These are phyloP conservation scores for Antheraea mylitta DNA, from an alignment of 1,140 invertebrate genomes.

Conservation along the genomic window DNA sequence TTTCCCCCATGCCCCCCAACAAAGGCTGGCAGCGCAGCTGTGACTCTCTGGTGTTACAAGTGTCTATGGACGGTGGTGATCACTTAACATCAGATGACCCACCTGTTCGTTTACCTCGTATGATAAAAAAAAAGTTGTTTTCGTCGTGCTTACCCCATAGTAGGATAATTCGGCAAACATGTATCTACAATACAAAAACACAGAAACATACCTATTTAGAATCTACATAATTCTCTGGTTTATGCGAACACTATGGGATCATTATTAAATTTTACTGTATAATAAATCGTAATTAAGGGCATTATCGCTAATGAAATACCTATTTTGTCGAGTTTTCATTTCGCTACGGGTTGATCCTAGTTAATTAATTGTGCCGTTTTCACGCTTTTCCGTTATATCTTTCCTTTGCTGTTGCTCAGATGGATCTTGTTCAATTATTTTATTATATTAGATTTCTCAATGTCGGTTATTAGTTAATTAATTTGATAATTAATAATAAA, in stretches of 20 bases:
- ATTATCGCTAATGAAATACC: conserved; percentile 19
- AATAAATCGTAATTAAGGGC: neutral
- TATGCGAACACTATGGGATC: neutral
- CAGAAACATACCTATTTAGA: too few species aligned
- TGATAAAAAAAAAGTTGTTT: too few species aligned
- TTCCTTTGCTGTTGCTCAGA: conserved; percentile 12
- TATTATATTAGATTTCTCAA: neutral
- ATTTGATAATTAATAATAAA: neutral
- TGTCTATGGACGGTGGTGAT: too few species aligned
- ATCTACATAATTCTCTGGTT: too few species aligned
- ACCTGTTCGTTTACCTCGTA: too few species aligned
- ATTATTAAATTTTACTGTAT: neutral
- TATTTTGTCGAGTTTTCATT: conserved; percentile 26
- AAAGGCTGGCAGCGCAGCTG: too few species aligned
- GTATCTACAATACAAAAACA: too few species aligned
- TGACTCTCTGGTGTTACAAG: too few species aligned
- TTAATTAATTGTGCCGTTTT: conserved; percentile 30
- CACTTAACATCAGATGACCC: too few species aligned
- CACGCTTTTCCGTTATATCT: conserved; percentile 11
- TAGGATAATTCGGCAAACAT: too few species aligned
- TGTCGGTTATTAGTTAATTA: neutral
- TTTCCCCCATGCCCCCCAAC: too few species aligned
- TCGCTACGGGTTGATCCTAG: conserved; percentile 22
- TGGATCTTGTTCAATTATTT: neutral
- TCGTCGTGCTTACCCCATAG: too few species aligned